These are phyloP conservation scores for Darevskia nairensis DNA, from an alignment of 2,797 vertebrate species.

Conservation along the genomic window DNA sequence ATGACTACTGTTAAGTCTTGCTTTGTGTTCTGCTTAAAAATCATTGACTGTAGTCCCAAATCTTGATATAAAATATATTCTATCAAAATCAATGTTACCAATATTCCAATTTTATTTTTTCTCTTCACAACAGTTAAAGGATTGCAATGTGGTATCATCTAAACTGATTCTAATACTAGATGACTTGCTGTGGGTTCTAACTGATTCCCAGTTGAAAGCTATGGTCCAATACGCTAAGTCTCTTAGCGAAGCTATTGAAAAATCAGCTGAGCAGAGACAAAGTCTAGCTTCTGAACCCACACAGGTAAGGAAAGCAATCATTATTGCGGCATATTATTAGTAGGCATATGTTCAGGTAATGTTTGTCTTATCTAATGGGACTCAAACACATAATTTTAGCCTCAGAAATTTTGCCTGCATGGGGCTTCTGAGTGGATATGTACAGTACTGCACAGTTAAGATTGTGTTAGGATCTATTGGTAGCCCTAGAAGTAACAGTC, in stretches of 20 bases:
- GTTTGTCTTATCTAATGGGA: neutral
- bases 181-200: constrained; percentile 98
- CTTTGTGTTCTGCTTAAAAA: neutral
- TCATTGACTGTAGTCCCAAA: neutral
- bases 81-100: constrained; percentile 17
- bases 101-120: constrained; percentile 48
- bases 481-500: neutral
- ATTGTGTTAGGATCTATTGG: neutral
- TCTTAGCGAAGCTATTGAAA: constrained; percentile 98
- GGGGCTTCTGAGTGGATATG: neutral
- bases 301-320: constrained; percentile 75
- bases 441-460: neutral
- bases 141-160: constrained; percentile 97
- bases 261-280: constrained; percentile 95
- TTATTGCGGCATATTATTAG: neutral
- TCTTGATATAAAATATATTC: neutral
- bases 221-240: constrained; percentile 99
- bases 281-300: constrained; percentile 90
- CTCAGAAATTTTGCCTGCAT: neutral
- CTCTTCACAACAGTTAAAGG: constrained; percentile 87
- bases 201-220: constrained; percentile 98
- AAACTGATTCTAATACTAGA: constrained; percentile 96
- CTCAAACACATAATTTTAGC: neutral
- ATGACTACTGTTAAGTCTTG: neutral
- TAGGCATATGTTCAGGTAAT: neutral